phyloP scores from a whole-genome alignment of 2,888 invertebrate species.

The Megastigmus dorsalis region DNA sequence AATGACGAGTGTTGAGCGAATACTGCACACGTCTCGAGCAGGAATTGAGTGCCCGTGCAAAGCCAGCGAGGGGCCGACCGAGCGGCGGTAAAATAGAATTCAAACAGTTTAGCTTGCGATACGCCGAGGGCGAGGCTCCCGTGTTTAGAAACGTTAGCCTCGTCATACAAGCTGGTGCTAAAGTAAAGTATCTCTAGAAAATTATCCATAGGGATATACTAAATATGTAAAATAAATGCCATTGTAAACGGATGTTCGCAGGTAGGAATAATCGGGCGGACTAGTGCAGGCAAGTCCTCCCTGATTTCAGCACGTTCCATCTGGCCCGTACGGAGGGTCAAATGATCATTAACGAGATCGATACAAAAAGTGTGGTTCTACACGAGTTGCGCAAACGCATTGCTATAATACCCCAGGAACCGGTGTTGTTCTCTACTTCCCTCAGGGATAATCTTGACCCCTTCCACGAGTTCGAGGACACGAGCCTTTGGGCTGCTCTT shows the following conservation, averaged over 20 bases:
- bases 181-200: conserved; percentile 77
- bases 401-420: conserved; percentile 95
- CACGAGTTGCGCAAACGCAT: conserved; percentile 86
- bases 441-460: conserved; percentile 91
- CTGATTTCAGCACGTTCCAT: conserved; percentile 86
- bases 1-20: conserved; percentile 88
- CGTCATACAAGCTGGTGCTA: conserved; percentile 81
- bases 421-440: conserved; percentile 88
- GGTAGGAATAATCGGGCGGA: conserved; percentile 90
- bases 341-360: conserved; percentile 85
- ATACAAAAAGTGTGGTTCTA: conserved; percentile 82
- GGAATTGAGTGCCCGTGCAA: conserved; percentile 78
- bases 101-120: conserved; percentile 79
- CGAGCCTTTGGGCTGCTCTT: conserved; percentile 88
- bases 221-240: too few species aligned
- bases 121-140: conserved; percentile 80
- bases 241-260: too few species aligned
- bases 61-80: conserved; percentile 82
- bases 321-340: conserved; percentile 85
- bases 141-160: conserved; percentile 85
- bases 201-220: too few species aligned
- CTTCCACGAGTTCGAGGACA: conserved; percentile 83
- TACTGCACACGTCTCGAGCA: conserved; percentile 84
- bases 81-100: conserved; percentile 80
- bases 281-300: conserved; percentile 91